phyloP scores from a whole-genome alignment of 1,140 invertebrate genomes.

The Drosophila funebris region DNA sequence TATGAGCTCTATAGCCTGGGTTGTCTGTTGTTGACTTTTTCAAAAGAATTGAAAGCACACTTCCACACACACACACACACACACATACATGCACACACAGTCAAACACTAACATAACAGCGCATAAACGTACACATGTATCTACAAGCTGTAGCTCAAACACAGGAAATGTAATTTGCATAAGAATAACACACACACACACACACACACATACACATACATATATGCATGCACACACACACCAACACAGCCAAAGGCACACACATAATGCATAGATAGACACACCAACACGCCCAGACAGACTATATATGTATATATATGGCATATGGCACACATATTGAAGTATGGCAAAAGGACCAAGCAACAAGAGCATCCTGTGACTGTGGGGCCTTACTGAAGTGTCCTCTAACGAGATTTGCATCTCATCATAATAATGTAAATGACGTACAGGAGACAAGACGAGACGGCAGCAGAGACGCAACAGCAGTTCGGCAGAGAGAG shows the following conservation, averaged over 20 bases:
- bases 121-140: conserved; percentile 49
- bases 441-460: conserved; percentile 50
- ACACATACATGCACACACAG: not conserved
- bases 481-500: too few species aligned
- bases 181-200: conserved; percentile 72
- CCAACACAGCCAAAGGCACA: not conserved
- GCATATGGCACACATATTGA: conserved; percentile 81
- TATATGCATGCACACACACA: conserved; percentile 30
- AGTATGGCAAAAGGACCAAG: conserved; percentile 59
- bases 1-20: conserved; percentile 65
- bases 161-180: conserved; percentile 81
- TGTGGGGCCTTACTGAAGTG: conserved; percentile 64
- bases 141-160: conserved; percentile 80
- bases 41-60: conserved; percentile 68
- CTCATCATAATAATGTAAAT: conserved; percentile 82
- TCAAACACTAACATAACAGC: conserved; percentile 4
- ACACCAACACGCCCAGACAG: conserved; percentile 28
- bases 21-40: conserved; percentile 73
- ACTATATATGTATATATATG: conserved; percentile 3
- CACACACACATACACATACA: not conserved
- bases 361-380: conserved; percentile 21
- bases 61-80: conserved; percentile 1
- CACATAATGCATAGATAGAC: conserved; percentile 16
- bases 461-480: not conserved
- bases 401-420: conserved; percentile 81